Evolutionary conservation across 2,113 vertebrate species (phyloP), one percentile per base, ranked within the genome.

Genomic region (Shinisaurus crocodilurus): DNA sequence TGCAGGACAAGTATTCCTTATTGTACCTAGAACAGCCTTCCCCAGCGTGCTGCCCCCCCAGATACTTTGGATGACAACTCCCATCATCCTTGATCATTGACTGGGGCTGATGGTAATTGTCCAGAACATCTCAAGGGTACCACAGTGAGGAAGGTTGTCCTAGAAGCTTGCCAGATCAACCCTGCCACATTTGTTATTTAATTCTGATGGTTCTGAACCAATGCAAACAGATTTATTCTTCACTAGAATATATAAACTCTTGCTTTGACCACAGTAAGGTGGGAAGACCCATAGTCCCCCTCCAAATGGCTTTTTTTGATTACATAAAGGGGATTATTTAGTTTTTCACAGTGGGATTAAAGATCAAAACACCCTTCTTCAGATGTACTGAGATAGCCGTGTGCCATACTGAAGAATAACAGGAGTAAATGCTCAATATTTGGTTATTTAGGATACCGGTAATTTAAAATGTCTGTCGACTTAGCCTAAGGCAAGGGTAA

Each of bases 1-100:
- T 89, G 87, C 60, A 86, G 88, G 89, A 92, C 80, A 82, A 91
- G 54, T 75, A 89, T 95, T 93, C 88, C 80, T 95, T 54, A 34
- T 40, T 93, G 72, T 76, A 54, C 50, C 50, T 54, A 54, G 50
- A 54, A 10, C 50, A 54, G 50, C 50, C 50, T 10, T 54, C n/a
- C 50, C 50, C 50, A 54, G 12, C 12, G 50, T 54, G 50, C 50
- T 54, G 50, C 50, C 50, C 50, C 12, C 50, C 8, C 50, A 54
- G 50, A 54, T 54, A 54, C 12, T 54, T 5, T 54, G 50, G 50
- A 54, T 54, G 50, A 54, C 50, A 54, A 54, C 50, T 54, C 50
- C 50, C 50, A 54, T 54, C 50, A 54, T 8, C 50, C 9, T 10
- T 54, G 50, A 54, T 12, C 5, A 54, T 54, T 54, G 50, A 10